Evolutionary conservation across 2,113 vertebrate genomes (phyloP), one percentile per base, ranked within the genome.

Genomic region (Megatriorchis doriae): DNA sequence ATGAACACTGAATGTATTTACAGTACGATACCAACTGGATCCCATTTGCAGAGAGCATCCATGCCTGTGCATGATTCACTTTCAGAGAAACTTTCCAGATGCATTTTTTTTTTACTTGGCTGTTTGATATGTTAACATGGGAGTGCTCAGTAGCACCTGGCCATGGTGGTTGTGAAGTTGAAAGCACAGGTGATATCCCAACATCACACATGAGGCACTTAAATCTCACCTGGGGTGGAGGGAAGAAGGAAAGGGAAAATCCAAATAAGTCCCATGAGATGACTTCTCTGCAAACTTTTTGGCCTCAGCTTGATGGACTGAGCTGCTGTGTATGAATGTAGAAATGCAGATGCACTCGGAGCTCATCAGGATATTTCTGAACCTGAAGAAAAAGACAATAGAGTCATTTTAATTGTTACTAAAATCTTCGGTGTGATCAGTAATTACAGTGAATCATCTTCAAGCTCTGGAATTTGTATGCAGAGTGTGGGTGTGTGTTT

Each of bases 191-290:
- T 32, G 31, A 20, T 47, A 65, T 42, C 56, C 40, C 38, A 45
- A 0, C 4, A 15, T 32, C 1, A 0, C 14, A 29, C 7, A 3
- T 4, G 53, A 68, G 27, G 13, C 19, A 23, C 67, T 93, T 56
- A 63, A 88, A 47, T 52, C 40, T 74, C 25, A 13, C 25, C 16
- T 70, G 40, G 31, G 13, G 5, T 45, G 18, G n/a, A 63, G 74
- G 55, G 47, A 71, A 81, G 58, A 29, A 53, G 19, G 13, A 68
- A 77, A 47, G 43, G 36, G 12, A 52, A 56, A 78, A 53, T 7
- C 25, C 9, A 38, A 11, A 0, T 11, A 14, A 67, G 6, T 50
- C 8, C 20, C 36, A 29, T 9, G 17, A 48, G n/a, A 23, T n/a
- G 8, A 14, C 32, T 84, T 58, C 38, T 58, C n/a, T 88, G 77